These are phyloP conservation scores for Troides oblongomaculatus DNA, from an alignment of 2,888 invertebrate genomes.

Conservation along the genomic window DNA sequence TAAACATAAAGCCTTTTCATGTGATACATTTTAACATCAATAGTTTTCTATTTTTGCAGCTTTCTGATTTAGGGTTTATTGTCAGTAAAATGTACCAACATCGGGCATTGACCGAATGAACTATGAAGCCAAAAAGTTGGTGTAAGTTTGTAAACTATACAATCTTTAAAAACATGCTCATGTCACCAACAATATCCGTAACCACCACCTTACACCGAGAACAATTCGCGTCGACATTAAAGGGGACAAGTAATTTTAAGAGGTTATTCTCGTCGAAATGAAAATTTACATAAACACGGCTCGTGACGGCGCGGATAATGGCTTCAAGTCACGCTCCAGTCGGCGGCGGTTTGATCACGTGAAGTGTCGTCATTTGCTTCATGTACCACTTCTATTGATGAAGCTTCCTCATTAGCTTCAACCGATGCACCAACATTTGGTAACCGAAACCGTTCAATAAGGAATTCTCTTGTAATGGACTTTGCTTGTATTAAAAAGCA, in stretches of 20 bases:
- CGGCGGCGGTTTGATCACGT: slow-evolving; percentile 49
- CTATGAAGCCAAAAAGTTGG: no score
- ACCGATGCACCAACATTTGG: slow-evolving; percentile 26
- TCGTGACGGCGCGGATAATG: slow-evolving; percentile 39
- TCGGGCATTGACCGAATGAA: no score
- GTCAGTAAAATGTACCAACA: no score
- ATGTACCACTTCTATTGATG: slow-evolving; percentile 45
- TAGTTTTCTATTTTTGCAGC: no score
- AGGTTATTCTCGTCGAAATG: slow-evolving; percentile 46
- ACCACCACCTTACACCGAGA: slow-evolving; percentile 3
- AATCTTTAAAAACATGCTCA: neutral
- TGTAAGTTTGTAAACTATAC: no score
- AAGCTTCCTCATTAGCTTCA: slow-evolving; percentile 35
- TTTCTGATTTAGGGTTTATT: no score
- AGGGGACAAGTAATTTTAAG: slow-evolving; percentile 35
- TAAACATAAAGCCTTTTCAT: no score
- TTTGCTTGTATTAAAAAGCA: neutral
- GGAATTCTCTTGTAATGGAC: neutral
- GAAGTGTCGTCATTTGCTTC: slow-evolving; percentile 36
- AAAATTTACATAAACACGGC: slow-evolving; percentile 52
- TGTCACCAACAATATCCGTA: slow-evolving; percentile 17
- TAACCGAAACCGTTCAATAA: neutral
- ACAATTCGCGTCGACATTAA: slow-evolving; percentile 16
- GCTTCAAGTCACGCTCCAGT: slow-evolving; percentile 38
- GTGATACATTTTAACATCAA: no score